Evolutionary conservation across 2,888 invertebrate species (phyloP).

Genomic region (Brachypalpus laphriformis): DNA sequence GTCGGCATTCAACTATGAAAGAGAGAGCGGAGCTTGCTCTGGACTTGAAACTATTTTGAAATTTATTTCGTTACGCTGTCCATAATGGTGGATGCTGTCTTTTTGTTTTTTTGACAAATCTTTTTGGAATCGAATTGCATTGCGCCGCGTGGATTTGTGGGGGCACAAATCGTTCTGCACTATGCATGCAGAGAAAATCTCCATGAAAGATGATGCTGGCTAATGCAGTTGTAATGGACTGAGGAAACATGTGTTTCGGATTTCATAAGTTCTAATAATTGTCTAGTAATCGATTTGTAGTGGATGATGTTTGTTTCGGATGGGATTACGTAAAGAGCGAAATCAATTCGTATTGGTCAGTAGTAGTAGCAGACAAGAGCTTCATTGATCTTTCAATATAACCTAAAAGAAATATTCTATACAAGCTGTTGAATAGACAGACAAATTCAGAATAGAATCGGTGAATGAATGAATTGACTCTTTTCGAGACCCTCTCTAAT

Average conservation of each 20-base stretch:
- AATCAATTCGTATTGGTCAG: slow-evolving; percentile 22
- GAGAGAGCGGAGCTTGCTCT: background rate
- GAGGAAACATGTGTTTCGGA: slow-evolving; percentile 66
- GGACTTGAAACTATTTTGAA: slow-evolving; percentile 52
- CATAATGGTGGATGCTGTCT: slow-evolving; percentile 51
- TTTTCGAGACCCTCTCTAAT: too few relatives aligned
- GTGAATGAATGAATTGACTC: too few relatives aligned
- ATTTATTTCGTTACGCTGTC: slow-evolving; percentile 54
- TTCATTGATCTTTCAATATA: too few relatives aligned
- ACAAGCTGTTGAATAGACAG: too few relatives aligned
- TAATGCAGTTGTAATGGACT: slow-evolving; percentile 68
- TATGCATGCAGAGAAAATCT: slow-evolving; percentile 53
- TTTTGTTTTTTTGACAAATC: slow-evolving; percentile 50
- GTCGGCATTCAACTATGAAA: background rate
- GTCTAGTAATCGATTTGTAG: slow-evolving; percentile 51
- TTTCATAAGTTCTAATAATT: slow-evolving; percentile 69
- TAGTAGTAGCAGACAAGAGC: background rate
- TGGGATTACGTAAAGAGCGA: background rate
- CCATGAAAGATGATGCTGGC: slow-evolving; percentile 53
- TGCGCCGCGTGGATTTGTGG: slow-evolving; percentile 43
- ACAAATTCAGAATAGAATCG: too few relatives aligned
- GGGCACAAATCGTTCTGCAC: slow-evolving; percentile 44
- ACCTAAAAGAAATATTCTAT: too few relatives aligned
- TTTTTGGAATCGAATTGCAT: slow-evolving; percentile 52
- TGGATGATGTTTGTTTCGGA: background rate